Conservation (phyloP, 2,797 vertebrate species). For the Cynodonichthys magdalenae region DNA sequence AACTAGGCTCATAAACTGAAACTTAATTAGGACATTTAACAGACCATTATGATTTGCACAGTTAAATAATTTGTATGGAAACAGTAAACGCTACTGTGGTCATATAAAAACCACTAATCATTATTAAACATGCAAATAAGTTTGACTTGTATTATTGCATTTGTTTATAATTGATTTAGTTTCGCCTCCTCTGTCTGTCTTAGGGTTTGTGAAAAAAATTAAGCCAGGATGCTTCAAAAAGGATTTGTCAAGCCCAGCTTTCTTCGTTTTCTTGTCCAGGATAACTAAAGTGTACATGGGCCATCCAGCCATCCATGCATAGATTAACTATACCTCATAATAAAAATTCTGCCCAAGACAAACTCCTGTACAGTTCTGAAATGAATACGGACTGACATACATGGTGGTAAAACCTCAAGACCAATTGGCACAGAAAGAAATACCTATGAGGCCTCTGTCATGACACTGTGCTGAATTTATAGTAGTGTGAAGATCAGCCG, state of each 20-base stretch:
- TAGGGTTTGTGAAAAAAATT: neutral
- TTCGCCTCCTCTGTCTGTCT: neutral
- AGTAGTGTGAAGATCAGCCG: slow-evolving; percentile 55
- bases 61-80: neutral
- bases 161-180: neutral
- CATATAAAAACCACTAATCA: neutral
- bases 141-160: neutral
- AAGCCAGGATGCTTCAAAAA: neutral
- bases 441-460: slow-evolving; percentile 46
- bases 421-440: slow-evolving; percentile 12
- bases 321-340: neutral
- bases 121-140: neutral
- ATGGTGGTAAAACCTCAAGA: slow-evolving; percentile 28
- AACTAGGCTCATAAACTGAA: neutral
- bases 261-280: too few species aligned
- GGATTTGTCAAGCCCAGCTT: too few species aligned
- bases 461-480: slow-evolving; percentile 52
- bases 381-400: neutral
- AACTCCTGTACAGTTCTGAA: slow-evolving; percentile 1
- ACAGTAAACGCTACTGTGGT: neutral
- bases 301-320: too few species aligned
- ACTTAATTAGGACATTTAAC: neutral
- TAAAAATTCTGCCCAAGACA: neutral
- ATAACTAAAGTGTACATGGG: too few species aligned
- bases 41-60: neutral